Evolutionary conservation across 2,113 vertebrate species (phyloP).

Genomic region (Porphyrio hochstetteri): DNA sequence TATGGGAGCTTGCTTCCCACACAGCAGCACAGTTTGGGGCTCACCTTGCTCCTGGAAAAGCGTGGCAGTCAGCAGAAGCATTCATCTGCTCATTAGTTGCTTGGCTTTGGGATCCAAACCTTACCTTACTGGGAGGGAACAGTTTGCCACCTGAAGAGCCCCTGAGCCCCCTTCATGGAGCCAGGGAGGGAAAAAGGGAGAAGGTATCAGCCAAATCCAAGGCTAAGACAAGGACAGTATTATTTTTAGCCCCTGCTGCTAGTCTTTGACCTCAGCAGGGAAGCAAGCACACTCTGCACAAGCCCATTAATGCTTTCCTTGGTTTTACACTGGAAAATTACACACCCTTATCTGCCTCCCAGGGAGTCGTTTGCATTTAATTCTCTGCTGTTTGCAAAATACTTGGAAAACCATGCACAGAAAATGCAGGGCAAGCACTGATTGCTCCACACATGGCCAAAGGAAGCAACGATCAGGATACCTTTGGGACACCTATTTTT

Average conservation of each 20-base stretch:
- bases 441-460: fast-evolving
- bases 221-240: not conserved
- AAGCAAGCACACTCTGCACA: not conserved
- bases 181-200: not conserved
- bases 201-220: not conserved
- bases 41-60: not conserved
- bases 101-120: not conserved
- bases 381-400: not conserved
- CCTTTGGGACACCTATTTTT: not conserved
- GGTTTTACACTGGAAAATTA: not conserved
- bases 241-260: not conserved
- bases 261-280: not conserved
- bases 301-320: not conserved
- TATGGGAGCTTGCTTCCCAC: not conserved
- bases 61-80: not conserved
- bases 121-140: not conserved
- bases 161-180: not conserved
- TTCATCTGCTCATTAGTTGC: not conserved
- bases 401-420: not conserved
- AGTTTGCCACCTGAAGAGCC: not conserved
- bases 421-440: not conserved
- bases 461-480: not conserved
- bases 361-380: not conserved
- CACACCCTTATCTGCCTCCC: not conserved
- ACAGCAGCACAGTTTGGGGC: not conserved